Evolutionary conservation across 1,140 invertebrate genomes (phyloP), one percentile per base, ranked within the genome.

Genomic region (Macrosteles quadrilineatus): DNA sequence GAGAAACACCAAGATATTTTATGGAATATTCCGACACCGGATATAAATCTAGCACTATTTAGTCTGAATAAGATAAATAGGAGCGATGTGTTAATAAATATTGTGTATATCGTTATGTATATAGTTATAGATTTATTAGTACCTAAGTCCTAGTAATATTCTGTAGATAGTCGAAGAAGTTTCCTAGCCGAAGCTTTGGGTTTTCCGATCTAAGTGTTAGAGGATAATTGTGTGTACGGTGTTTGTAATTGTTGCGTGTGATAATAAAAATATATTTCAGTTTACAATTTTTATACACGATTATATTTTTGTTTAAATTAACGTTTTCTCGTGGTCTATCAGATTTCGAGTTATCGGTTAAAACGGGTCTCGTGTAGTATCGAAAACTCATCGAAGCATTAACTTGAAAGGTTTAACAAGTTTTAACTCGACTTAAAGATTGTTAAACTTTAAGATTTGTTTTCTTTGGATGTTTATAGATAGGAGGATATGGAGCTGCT

Each of bases 311-410:
- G 21, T 43, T 27, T 23, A 43, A 27, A 43, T 21, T 45, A 27
- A 32, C 59, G 40, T 66, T 66, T 17, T 69, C 68, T 69, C 68
- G 68, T 64, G 36, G 55, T 62, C 57, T 63, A 9, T 43, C 57
- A 63, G 68, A 69, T 69, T 63, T 63, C 68, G 68, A 69, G 68
- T 69, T 63, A 64, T 69, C 68, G 68, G 68, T 32, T 57, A 69
- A 69, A 69, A 69, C 68, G 68, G 68, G 68, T 69, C 68, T 40
- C 40, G 68, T 50, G 59, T 69, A 69, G 68, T 40, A 40, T 59
- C 55, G 23, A 53, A 47, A 50, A 45, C 36, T 45, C 23, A 47
- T 67, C 32, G 25, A 47, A 67, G 45, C 65, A 31, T 67, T 67
- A 47, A 45, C 27, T 50, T 27, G 11, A 27, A 50, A 53, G 25